Evolutionary conservation across 2,797 vertebrate species (phyloP).

Genomic region (Muscicapa striata): DNA sequence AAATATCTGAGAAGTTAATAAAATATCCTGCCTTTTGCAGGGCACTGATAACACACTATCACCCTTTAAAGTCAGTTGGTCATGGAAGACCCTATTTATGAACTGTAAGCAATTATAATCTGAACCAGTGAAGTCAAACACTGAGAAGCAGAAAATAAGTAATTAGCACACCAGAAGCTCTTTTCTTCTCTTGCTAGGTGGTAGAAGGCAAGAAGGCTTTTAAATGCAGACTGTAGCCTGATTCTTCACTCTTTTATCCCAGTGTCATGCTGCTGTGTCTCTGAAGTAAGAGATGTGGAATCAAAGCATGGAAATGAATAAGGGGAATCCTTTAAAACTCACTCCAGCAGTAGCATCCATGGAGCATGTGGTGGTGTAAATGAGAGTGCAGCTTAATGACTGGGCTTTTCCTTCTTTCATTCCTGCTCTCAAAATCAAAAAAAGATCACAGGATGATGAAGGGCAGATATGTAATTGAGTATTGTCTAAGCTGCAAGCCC

Average conservation of each 20-base stretch:
- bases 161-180: not conserved
- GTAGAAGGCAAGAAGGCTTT: not conserved
- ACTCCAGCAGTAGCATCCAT: not conserved
- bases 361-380: not conserved
- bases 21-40: not conserved
- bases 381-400: not conserved
- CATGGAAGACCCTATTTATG: not conserved
- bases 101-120: not conserved
- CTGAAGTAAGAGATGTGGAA: not conserved
- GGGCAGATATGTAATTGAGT: not conserved
- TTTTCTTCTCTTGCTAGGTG: not conserved
- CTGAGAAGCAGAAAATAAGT: not conserved
- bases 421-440: not conserved
- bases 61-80: not conserved
- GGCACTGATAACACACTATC: not conserved
- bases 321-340: not conserved
- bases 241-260: not conserved
- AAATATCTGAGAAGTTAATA: not conserved
- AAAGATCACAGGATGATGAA: not conserved
- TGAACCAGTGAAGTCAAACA: not conserved
- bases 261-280: not conserved
- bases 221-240: not conserved
- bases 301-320: not conserved
- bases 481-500: not conserved
- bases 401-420: not conserved